Percentiles rank a stretch among this genome's conserved stretches.
Evolutionary conservation across 2,797 vertebrate species (phyloP).

Genomic region (Sciurus vulgaris): DNA sequence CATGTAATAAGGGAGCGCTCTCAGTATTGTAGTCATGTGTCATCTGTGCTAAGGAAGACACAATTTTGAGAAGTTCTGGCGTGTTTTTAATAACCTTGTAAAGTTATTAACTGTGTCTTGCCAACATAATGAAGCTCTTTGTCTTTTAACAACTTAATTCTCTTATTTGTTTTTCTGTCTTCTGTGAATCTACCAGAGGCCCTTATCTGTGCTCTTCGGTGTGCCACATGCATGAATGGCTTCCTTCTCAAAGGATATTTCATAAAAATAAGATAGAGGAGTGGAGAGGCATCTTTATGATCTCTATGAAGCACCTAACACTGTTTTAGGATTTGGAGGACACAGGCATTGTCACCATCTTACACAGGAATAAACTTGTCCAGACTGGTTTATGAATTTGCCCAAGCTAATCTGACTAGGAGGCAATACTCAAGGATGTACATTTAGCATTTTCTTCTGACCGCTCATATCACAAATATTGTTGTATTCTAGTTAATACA

Average conservation of each 20-base stretch:
- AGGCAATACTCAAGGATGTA: background rate
- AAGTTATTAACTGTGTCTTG: background rate
- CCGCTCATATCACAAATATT: background rate
- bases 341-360: background rate
- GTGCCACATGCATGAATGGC: background rate
- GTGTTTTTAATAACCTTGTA: background rate
- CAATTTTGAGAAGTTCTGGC: background rate
- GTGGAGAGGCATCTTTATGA: background rate
- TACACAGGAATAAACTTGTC: background rate
- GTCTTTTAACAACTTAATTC: background rate
- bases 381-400: background rate
- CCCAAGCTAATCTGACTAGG: background rate
- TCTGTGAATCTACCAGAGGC: background rate
- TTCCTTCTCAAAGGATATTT: slow-evolving; percentile 19
- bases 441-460: background rate
- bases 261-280: background rate
- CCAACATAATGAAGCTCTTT: background rate
- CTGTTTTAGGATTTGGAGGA: background rate
- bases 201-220: background rate
- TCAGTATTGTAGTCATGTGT: background rate
- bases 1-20: background rate
- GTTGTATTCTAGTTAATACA: background rate
- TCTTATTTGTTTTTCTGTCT: slow-evolving; percentile 14
- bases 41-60: background rate
- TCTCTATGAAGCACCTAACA: background rate